These are phyloP conservation scores for Indri indri DNA, from an alignment of 2,113 vertebrate genomes.

Conservation along the genomic window DNA sequence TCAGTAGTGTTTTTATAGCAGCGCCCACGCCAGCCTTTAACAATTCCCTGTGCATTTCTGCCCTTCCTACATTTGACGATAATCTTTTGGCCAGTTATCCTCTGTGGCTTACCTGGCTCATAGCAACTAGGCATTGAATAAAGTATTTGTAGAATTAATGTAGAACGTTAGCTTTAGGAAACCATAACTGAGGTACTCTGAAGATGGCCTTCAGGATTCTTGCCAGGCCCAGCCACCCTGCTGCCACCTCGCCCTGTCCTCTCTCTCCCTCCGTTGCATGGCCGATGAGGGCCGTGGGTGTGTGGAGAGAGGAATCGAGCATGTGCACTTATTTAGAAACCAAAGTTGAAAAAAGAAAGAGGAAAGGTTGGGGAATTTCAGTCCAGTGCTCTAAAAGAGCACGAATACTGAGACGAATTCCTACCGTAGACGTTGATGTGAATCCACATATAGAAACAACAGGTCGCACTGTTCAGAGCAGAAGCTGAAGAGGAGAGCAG, in stretches of 20 bases:
- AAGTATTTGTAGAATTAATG: not conserved
- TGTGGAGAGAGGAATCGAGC: not conserved
- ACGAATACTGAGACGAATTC: not conserved
- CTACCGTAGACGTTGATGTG: accelerated
- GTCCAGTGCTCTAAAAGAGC: not conserved
- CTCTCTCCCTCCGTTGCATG: not conserved
- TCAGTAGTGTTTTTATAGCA: not conserved
- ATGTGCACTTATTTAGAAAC: not conserved
- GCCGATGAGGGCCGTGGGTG: too few species aligned
- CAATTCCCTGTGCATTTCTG: not conserved
- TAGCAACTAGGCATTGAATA: not conserved
- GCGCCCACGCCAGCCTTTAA: accelerated
- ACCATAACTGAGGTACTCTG: not conserved
- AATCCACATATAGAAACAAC: not conserved
- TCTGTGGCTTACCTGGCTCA: not conserved
- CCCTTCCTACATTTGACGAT: not conserved
- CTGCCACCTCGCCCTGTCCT: not conserved
- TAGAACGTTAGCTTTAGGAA: not conserved
- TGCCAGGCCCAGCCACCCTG: not conserved
- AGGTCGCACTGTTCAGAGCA: not conserved
- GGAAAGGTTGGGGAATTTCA: not conserved
- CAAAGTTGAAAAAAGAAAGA: not conserved
- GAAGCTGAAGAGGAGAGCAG: not conserved
- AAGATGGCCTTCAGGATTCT: not conserved
- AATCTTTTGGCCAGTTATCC: not conserved